Base-by-base conservation (phyloP, 2,888 invertebrate genomes). In the Neocrepidodera transversa region DNA sequence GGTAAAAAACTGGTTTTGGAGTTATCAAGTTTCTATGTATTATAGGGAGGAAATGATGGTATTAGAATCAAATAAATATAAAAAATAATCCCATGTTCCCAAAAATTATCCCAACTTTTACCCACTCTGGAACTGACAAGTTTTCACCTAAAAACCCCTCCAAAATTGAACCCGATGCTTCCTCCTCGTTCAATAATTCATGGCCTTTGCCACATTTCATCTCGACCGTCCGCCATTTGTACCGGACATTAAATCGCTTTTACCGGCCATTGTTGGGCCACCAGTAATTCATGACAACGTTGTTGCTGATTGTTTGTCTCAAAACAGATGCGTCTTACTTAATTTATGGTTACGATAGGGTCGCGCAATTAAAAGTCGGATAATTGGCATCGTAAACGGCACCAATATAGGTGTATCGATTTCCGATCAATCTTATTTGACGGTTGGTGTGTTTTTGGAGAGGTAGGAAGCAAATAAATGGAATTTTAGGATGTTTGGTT, bases 211-310 rank as follows among this genome's bases (percentile, higher is more conserved):
- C 40, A 51, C 51, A 51, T 28, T 51, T 51, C 40, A 51, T 51
- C 40, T 18, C n/a, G 18, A 17, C 51, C 50, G 50, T 28, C 36
- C 36, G 38, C 50, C 51, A 51, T 51, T 51, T 51, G 51, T 51
- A 51, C 42, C 40, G 51, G 51, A 40, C 51, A 51, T 51, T 51
- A 42, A 51, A 51, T 51, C 30, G 51, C 51, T 51, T 40, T 51
- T 51, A 51, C 40, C 51, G 51, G 51, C 51, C 40, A 51, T 51
- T 51, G 51, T 51, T 38, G 28, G n/a, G 28, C 40, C 28, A 23
- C 26, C 30, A 40, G 28, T 40, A 51, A 51, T 40, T 51, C 51
- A 51, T 26, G 40, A 17, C 40, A 40, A 51, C 40, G 51, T 23
- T 51, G 51, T 42, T 51, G 51, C 51, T 51, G 51, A 51, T 51